Evolutionary conservation across 2,888 invertebrate genomes (phyloP), one percentile per base, ranked within the genome.

Genomic region (Heliconius ethilla): DNA sequence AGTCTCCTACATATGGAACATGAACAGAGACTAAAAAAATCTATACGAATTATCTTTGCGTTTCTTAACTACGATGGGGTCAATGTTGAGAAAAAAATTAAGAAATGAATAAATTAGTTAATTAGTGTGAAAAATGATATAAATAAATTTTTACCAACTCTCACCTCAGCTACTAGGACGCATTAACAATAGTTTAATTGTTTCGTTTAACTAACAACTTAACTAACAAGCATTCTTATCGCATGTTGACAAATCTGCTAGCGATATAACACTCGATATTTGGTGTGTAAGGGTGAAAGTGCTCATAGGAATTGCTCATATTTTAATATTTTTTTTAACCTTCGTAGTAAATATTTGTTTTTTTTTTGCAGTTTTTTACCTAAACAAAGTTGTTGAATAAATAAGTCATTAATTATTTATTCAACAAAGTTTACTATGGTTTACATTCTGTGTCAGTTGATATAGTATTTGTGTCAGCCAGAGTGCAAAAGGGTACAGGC

Each of bases 201-300:
- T 55, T n/a, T 55, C 51, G 70, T 51, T 40, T 70, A 51, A 72
- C 59, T 59, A 37, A n/a, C 59, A 18, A 70, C 5, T 40, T 45
- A 25, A 69, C 55, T 51, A 70, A 70, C 29, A 70, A 55, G 29
- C 51, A 29, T 55, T 40, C 72, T 72, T 59, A 72, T 72, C 72
- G 59, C 33, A 25, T 72, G 59, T 59, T 72, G 33, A 70, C 70
- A 70, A 70, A 72, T 25, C 15, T 69, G 40, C 15, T 7, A 25
- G 40, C 69, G 40, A 40, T 18, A 40, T 45, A 25, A 33, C 37
- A n/a, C 67, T 67, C 25, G 69, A 45, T 15, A 40, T 69, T 40
- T 37, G 10, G 67, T n/a, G 37, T 67, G 33, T 37, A 22, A 6
- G 6, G 40, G 67, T 67, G 25, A 67, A 67, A 67, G 40, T 67